Conservation (phyloP, 2,113 vertebrate species). For the Lagopus muta region DNA sequence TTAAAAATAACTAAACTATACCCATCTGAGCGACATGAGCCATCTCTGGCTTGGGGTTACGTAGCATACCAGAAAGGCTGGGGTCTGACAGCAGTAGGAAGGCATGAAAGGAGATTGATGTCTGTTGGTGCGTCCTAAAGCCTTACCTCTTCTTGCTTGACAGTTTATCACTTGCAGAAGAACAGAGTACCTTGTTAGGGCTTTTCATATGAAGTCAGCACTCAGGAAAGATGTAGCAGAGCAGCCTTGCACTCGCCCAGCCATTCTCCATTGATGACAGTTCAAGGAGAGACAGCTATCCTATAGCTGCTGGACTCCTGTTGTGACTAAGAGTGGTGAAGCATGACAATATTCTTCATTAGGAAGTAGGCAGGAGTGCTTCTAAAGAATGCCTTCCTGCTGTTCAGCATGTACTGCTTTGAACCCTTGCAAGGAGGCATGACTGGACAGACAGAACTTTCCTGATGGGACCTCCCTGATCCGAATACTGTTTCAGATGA, state of each 20-base stretch:
- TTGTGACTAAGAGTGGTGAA: not conserved
- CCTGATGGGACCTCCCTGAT: fast-evolving
- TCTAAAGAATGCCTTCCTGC: not conserved
- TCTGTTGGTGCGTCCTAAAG: not conserved
- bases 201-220: not conserved
- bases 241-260: not conserved
- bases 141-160: not conserved
- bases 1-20: not conserved
- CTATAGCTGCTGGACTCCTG: fast-evolving
- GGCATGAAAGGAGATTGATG: not conserved
- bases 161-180: not conserved
- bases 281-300: not conserved
- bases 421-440: fast-evolving
- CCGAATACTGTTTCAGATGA: not conserved
- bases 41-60: not conserved
- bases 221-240: fast-evolving
- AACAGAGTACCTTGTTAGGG: not conserved
- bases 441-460: not conserved
- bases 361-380: not conserved
- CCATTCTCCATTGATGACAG: not conserved
- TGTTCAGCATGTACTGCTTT: not conserved
- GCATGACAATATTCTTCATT: not conserved
- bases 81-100: not conserved
- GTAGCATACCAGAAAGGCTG: not conserved
- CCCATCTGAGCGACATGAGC: not conserved